phyloP scores from a whole-genome alignment of 2,888 invertebrate genomes.

The Spodoptera exigua region DNA sequence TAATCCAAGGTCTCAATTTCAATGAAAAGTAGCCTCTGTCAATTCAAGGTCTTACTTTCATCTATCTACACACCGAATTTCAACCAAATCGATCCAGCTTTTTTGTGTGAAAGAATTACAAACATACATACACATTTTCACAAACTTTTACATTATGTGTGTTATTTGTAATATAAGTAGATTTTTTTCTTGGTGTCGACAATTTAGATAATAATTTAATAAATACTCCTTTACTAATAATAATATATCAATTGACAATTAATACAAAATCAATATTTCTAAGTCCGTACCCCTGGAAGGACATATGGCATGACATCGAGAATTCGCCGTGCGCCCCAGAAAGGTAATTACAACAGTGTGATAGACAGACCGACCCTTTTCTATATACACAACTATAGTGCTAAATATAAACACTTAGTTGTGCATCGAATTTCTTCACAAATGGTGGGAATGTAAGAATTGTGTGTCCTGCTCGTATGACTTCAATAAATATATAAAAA shows the following conservation, averaged over 20 bases:
- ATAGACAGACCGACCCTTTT: constrained; percentile 83
- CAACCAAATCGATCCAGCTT: too few relatives aligned
- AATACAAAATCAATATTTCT: constrained; percentile 13
- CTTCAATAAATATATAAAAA: too few relatives aligned
- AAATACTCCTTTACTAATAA: background rate
- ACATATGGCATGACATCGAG: constrained; percentile 86
- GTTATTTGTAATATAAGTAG: too few relatives aligned
- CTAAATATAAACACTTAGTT: constrained; percentile 57
- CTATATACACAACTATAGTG: constrained; percentile 57
- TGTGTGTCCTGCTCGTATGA: constrained; percentile 3
- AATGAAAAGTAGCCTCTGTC: too few relatives aligned
- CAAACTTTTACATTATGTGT: too few relatives aligned
- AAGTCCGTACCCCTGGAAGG: constrained; percentile 75
- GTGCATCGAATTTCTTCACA: constrained; percentile 62
- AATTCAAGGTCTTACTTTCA: too few relatives aligned
- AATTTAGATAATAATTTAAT: too few relatives aligned
- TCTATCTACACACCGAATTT: too few relatives aligned
- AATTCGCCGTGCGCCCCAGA: constrained; percentile 77
- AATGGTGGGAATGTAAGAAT: constrained; percentile 37
- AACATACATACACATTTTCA: too few relatives aligned
- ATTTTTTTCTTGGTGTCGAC: too few relatives aligned
- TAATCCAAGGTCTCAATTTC: too few relatives aligned
- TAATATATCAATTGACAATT: background rate
- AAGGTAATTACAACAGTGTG: constrained; percentile 83
- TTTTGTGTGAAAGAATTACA: too few relatives aligned